A percentile compares a stretch with the other conserved stretches of the same genome.
Evolutionary conservation across 2,797 vertebrate species (phyloP).

Genomic region (Lateolabrax maculatus): DNA sequence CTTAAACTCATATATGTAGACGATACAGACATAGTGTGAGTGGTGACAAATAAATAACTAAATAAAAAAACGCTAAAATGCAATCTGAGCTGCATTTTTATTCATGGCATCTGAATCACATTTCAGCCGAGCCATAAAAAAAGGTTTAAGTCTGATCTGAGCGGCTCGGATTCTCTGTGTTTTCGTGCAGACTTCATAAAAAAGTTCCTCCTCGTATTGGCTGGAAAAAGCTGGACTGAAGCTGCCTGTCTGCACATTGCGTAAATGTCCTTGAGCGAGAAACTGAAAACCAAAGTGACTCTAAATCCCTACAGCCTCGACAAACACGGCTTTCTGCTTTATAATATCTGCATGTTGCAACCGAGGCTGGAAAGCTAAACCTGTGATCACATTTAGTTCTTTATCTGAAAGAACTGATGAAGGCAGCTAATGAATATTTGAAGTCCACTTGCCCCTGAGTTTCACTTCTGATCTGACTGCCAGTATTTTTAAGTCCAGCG

Average conservation of each 20-base stretch:
- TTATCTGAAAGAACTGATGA: constrained; percentile 3
- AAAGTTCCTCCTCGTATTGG: constrained; percentile 5
- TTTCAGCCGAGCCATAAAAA: constrained; percentile 11
- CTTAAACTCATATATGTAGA: background rate
- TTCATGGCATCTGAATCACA: background rate
- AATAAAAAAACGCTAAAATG: background rate
- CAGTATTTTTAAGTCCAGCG: constrained; percentile 26
- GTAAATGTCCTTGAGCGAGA: constrained; percentile 51
- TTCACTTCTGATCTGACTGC: constrained; percentile 21
- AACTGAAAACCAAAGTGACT: constrained; percentile 31
- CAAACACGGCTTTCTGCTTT: constrained; percentile 19
- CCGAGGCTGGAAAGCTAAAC: background rate
- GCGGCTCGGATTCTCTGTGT: constrained; percentile 22
- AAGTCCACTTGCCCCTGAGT: constrained; percentile 19
- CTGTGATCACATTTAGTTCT: background rate
- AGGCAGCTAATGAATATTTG: constrained; percentile 20
- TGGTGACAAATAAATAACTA: background rate
- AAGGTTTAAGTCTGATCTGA: constrained; percentile 34
- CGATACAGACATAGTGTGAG: background rate
- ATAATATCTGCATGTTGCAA: constrained; percentile 17
- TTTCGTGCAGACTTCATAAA: constrained; percentile 42
- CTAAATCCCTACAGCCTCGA: constrained; percentile 10
- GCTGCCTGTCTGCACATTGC: constrained; percentile 24
- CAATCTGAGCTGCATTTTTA: constrained; percentile 5
- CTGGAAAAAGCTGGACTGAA: constrained; percentile 11